Percentiles rank a stretch among this genome's conserved stretches.
Evolutionary conservation across 2,797 vertebrate genomes (phyloP).

Genomic region (Smutsia temminckii): DNA sequence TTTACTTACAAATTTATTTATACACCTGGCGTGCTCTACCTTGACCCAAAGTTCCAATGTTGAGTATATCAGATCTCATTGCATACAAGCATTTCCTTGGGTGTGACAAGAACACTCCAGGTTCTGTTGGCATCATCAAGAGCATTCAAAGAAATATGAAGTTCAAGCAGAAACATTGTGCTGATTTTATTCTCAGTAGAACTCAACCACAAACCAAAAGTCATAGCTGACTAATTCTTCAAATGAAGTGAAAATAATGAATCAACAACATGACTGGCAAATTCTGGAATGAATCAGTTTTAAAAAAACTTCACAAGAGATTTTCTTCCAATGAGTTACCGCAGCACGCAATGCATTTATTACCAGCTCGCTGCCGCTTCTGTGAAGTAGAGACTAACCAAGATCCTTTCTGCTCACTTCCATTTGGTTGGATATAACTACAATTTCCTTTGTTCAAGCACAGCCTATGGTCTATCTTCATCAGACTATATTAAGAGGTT

Average conservation of each 20-base stretch:
- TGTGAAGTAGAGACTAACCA: constrained; percentile 38
- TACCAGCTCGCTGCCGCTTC: constrained; percentile 33
- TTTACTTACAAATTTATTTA: not conserved
- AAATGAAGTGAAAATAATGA: constrained; percentile 73
- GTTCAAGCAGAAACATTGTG: constrained; percentile 62
- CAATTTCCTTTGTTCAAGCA: not conserved
- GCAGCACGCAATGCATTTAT: constrained; percentile 57
- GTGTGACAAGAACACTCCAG: constrained; percentile 24
- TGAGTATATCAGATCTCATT: not conserved
- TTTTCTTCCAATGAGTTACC: constrained; percentile 60
- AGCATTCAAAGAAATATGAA: constrained; percentile 63
- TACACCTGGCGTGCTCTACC: not conserved
- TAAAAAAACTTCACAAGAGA: constrained; percentile 69
- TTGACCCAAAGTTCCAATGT: not conserved
- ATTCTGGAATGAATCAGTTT: constrained; percentile 55
- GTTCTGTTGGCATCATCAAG: not conserved
- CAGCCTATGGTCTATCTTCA: constrained; percentile 5
- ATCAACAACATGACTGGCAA: constrained; percentile 65
- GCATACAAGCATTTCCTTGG: constrained; percentile 1
- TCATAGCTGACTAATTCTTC: constrained; percentile 64
- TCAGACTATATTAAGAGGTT: constrained; percentile 10
- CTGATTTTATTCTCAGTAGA: constrained; percentile 65
- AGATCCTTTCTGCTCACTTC: not conserved
- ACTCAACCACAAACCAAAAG: constrained; percentile 55
- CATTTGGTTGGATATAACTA: not conserved